Base-by-base conservation (phyloP, 2,797 vertebrate species). In the Sebastes jordani region DNA sequence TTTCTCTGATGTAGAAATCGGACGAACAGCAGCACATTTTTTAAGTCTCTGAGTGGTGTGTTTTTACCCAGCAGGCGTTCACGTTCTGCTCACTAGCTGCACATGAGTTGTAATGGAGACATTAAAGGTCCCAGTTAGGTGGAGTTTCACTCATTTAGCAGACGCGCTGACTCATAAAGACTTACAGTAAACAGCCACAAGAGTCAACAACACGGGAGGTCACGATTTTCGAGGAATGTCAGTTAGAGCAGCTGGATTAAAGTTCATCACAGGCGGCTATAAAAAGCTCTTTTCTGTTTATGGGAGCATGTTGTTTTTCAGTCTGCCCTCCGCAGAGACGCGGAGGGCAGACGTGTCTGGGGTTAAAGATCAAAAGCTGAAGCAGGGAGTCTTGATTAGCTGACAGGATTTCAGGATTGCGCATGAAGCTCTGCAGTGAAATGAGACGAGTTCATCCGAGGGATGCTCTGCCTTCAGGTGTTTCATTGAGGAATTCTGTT, bases 81-180 rank as follows among this genome's bases (percentile, higher is more conserved):
- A 38, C 1, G 3, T 25, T 27, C 4, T 34, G 23, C 16, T 70
- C 6, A 22, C 23, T 74, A 54, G 49, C 72, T 81, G 42, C 63
- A 61, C 58, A 11, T 46, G 25, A 68, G 25, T 8, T 16, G 11
- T 16, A 32, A 32, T 6, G 16, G 55, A 67, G 32, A 67, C 27
- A 29, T 18, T 59, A 34, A 66, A 61, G 58, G 54, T 29, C 42
- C 4, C 27, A 18, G 71, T 76, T 68, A 70, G 7, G 55, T 34
- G 10, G 70, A 23, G 29, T 65, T 54, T 66, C 56, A 46, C 30
- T 76, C 36, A 59, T 60, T 72, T 14, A 66, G 78, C 76, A 83
- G 88, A 82, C 55, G 69, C 55, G 71, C 13, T 79, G 76, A 83
- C 81, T 87, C 84, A 79, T 63, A 29, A 42, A 5, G 13, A 56